These are phyloP conservation scores for Carduelis carduelis DNA, from an alignment of 2,797 vertebrate species.

Conservation along the genomic window DNA sequence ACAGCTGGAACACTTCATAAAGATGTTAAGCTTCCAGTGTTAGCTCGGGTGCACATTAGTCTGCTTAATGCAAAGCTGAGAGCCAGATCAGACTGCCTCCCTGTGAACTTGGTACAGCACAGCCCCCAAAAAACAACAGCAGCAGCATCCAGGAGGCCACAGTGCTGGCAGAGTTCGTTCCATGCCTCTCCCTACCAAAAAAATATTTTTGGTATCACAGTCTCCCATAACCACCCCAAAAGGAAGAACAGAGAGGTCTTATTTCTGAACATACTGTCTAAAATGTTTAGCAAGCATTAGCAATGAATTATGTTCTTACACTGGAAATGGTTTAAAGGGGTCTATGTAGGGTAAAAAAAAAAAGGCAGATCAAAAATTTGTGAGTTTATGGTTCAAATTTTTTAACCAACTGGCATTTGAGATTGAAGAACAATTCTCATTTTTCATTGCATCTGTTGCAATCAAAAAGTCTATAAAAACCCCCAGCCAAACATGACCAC, in stretches of 20 bases:
- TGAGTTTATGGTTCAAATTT: not conserved
- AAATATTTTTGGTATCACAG: not conserved
- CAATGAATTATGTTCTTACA: not conserved
- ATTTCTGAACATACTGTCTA: not conserved
- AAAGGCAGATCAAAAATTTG: not conserved
- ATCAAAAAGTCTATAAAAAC: not conserved
- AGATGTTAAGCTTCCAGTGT: not conserved
- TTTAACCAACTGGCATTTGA: not conserved
- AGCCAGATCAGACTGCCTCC: not conserved
- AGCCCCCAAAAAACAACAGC: not conserved
- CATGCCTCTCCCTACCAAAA: fast-evolving
- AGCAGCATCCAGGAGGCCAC: not conserved
- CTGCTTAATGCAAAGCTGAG: not conserved
- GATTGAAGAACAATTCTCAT: not conserved
- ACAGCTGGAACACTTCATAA: not conserved
- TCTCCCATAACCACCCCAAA: not conserved
- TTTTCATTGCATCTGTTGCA: not conserved
- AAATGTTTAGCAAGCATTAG: not conserved
- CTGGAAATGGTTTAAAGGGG: not conserved
- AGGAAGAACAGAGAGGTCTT: not conserved
- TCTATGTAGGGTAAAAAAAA: not conserved
- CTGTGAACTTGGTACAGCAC: not conserved
- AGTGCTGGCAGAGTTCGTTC: not conserved
- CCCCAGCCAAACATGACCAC: not conserved
- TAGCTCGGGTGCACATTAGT: not conserved